A percentile compares a stretch with the other conserved stretches of the same genome.
Conservation (phyloP, 2,113 vertebrate genomes). For the Athene noctua region DNA sequence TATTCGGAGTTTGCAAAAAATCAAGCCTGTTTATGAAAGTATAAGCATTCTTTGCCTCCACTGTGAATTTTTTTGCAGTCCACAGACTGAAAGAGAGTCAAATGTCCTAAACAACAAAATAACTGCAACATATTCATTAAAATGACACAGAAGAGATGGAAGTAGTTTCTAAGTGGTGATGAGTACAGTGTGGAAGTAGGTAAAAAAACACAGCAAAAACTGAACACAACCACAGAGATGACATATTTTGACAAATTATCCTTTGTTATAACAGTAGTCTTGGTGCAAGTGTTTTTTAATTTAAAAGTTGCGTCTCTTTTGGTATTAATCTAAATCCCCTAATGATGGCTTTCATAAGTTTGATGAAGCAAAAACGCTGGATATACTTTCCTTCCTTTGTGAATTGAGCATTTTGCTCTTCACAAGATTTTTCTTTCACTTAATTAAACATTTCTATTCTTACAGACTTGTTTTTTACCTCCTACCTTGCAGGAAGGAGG, state of each 20-base stretch:
- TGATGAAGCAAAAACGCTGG: not conserved
- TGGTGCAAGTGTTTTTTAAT: not conserved
- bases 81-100: not conserved
- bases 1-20: not conserved
- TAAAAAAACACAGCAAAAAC: not conserved
- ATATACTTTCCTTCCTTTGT: not conserved
- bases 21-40: not conserved
- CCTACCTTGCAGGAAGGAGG: not conserved
- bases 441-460: not conserved
- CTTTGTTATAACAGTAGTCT: not conserved
- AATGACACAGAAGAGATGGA: fast-evolving
- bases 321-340: not conserved
- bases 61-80: not conserved
- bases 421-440: not conserved
- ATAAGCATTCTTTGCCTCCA: not conserved
- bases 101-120: not conserved
- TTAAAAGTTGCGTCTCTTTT: not conserved
- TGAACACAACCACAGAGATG: not conserved
- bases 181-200: fast-evolving
- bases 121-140: not conserved
- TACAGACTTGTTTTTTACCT: not conserved
- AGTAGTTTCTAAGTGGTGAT: not conserved
- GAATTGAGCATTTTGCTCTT: not conserved
- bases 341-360: not conserved
- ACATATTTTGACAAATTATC: not conserved